Evolutionary conservation across 2,797 vertebrate species (phyloP).

Genomic region (Schizopygopsis pylzovi): DNA sequence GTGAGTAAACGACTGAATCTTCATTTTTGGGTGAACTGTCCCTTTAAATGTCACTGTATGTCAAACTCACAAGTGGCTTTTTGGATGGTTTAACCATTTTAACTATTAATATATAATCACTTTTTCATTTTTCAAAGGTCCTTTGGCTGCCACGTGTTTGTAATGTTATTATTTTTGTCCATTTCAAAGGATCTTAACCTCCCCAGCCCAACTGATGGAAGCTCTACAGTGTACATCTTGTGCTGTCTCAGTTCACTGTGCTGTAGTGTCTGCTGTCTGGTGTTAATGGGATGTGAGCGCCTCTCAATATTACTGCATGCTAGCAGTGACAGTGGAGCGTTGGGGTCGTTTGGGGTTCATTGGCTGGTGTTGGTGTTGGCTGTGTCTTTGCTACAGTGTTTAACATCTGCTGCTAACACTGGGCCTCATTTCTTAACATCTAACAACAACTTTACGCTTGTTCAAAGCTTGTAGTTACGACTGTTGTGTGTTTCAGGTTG

Average conservation of each 20-base stretch:
- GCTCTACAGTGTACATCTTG: slow-evolving; percentile 28
- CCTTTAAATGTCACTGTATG: background rate
- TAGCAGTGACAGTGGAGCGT: slow-evolving; percentile 40
- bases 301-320: slow-evolving; percentile 57
- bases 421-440: slow-evolving; percentile 42
- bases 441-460: slow-evolving; percentile 18
- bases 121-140: slow-evolving; percentile 68
- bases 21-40: background rate
- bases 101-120: slow-evolving; percentile 62
- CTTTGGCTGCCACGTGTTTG: slow-evolving; percentile 56
- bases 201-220: slow-evolving; percentile 17
- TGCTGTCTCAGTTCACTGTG: slow-evolving; percentile 35
- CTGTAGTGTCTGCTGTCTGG: slow-evolving; percentile 50
- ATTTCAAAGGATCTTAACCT: slow-evolving; percentile 46
- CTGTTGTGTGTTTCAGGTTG: background rate
- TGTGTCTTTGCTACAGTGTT: slow-evolving; percentile 27
- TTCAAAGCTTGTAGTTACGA: background rate
- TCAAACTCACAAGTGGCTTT: slow-evolving; percentile 56
- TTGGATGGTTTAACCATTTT: slow-evolving; percentile 59
- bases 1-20: background rate
- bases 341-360: background rate
- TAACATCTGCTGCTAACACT: slow-evolving; percentile 57
- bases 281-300: slow-evolving; percentile 46
- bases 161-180: slow-evolving; percentile 54
- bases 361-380: slow-evolving; percentile 51